Evolutionary conservation across 1,140 invertebrate species (phyloP).

Genomic region (Aphis gossypii): DNA sequence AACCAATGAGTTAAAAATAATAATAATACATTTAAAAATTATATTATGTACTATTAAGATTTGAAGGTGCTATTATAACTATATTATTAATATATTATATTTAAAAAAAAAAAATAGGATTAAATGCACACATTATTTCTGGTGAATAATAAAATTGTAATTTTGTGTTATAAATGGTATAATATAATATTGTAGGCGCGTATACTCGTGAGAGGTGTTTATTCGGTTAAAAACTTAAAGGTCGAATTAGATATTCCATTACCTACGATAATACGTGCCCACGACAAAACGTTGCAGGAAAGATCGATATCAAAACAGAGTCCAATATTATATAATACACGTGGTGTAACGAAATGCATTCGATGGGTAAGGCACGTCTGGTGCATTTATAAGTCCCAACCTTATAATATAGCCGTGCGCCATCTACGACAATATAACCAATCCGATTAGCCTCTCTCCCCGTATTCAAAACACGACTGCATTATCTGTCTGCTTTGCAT

Average conservation of each 20-base stretch:
- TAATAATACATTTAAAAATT: neutral
- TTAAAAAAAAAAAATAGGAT: neutral
- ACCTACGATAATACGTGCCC: neutral
- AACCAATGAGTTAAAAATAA: neutral
- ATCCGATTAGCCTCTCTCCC: neutral
- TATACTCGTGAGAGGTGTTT: neutral
- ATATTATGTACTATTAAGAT: neutral
- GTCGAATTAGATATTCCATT: neutral
- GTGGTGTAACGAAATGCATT: neutral
- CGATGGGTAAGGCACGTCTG: neutral
- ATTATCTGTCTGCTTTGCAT: neutral
- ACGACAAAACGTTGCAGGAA: neutral
- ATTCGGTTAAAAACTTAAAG: neutral
- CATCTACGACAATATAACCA: neutral
- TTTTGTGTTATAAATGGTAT: neutral
- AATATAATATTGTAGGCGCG: neutral
- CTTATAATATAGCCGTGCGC: neutral
- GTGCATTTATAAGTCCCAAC: constrained; percentile 7
- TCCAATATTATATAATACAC: neutral
- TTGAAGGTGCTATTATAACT: neutral
- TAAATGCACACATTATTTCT: neutral
- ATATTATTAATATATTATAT: neutral
- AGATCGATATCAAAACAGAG: neutral
- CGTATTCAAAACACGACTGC: neutral
- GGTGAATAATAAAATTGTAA: neutral